phyloP scores from a whole-genome alignment of 2,888 invertebrate genomes.

The Choreutis nemorana region DNA sequence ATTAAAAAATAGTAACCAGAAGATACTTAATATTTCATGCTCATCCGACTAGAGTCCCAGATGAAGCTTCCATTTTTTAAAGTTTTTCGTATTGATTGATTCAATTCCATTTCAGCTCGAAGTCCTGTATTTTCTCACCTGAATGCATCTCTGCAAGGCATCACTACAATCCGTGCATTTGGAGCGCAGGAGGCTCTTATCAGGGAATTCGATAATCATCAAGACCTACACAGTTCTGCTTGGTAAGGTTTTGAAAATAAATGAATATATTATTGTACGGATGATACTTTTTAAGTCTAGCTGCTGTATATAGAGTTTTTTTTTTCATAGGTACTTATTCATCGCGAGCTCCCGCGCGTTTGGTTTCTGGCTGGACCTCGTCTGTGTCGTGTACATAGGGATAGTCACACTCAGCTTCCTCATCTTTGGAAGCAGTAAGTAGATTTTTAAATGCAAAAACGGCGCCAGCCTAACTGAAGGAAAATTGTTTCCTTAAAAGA shows the following conservation, averaged over 20 bases:
- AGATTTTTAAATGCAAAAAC: no score
- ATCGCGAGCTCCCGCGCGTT: constrained; percentile 91
- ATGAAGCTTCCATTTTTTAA: no score
- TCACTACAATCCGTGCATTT: constrained; percentile 91
- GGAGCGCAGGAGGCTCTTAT: constrained; percentile 81
- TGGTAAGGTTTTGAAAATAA: constrained; percentile 58
- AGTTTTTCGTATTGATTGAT: no score
- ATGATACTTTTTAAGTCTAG: not conserved
- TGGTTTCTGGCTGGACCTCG: constrained; percentile 90
- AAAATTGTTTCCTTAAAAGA: no score
- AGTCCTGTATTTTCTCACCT: constrained; percentile 97
- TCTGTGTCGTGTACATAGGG: constrained; percentile 86
- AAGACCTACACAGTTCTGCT: constrained; percentile 88
- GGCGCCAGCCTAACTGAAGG: no score
- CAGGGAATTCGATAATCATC: constrained; percentile 81
- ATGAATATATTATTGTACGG: no score
- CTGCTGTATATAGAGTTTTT: not conserved
- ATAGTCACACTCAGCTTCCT: constrained; percentile 88
- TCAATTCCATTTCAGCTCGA: constrained; percentile 78
- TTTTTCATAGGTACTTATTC: constrained; percentile 72
- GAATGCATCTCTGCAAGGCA: constrained; percentile 86
- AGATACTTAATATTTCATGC: no score
- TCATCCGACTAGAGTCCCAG: no score
- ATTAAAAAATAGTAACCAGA: no score
- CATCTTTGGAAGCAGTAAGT: constrained; percentile 64